phyloP scores from a whole-genome alignment of 2,113 vertebrate genomes.

The Gopherus evgoodei region DNA sequence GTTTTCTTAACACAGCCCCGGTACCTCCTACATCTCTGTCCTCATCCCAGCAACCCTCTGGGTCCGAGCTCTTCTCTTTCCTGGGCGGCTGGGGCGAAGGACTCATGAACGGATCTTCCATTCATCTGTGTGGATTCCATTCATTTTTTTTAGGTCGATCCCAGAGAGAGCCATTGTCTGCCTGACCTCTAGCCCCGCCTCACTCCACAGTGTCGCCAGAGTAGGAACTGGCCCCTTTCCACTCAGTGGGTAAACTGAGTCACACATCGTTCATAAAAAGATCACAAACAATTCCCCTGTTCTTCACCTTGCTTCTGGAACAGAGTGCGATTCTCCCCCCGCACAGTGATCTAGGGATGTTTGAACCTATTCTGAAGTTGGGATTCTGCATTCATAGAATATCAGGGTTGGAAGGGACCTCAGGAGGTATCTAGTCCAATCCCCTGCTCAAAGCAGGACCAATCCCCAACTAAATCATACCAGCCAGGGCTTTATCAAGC shows the following conservation, averaged over 20 bases:
- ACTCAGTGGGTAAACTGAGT: not conserved
- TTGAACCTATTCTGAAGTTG: not conserved
- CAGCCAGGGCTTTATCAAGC: no score
- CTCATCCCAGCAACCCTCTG: not conserved
- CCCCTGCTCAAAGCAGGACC: no score
- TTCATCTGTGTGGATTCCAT: not conserved
- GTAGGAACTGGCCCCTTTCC: not conserved
- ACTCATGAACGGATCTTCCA: not conserved
- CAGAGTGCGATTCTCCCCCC: not conserved
- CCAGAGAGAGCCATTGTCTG: not conserved
- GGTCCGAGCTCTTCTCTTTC: not conserved
- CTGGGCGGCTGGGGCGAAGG: not conserved
- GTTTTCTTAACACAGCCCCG: not conserved
- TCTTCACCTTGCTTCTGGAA: not conserved
- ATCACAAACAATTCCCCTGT: no score
- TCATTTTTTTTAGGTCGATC: not conserved
- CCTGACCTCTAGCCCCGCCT: not conserved
- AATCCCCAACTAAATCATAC: no score
- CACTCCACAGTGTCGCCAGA: not conserved
- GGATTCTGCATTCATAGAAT: not conserved
- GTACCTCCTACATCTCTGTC: not conserved
- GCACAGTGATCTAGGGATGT: not conserved
- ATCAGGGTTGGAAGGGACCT: no score
- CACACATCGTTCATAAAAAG: not conserved
- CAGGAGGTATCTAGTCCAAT: no score